A percentile compares a stretch with the other conserved stretches of the same genome.
phyloP scores from a whole-genome alignment of 2,113 vertebrate genomes.

The Hippolais icterina region DNA sequence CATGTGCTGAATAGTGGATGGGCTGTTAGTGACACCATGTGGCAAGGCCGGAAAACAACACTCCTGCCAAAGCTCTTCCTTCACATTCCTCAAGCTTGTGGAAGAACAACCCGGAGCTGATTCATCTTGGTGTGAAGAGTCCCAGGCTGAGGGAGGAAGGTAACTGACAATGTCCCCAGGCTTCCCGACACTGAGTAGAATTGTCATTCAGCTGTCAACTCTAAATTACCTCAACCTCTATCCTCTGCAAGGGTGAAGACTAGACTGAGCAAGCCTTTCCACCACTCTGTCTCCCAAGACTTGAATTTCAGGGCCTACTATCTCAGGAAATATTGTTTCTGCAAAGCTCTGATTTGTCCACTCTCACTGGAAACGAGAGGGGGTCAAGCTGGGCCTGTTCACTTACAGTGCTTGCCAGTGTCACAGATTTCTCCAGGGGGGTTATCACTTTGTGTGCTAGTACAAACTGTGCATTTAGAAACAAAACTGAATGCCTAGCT shows the following conservation, averaged over 20 bases:
- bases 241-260: background rate
- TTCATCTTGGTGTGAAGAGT: background rate
- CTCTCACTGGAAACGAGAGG: background rate
- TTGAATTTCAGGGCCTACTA: background rate
- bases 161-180: background rate
- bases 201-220: background rate
- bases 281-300: background rate
- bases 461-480: background rate
- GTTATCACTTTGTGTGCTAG: background rate
- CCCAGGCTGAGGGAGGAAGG: background rate
- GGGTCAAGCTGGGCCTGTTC: background rate
- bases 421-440: background rate
- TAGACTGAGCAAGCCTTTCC: background rate
- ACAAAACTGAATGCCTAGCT: background rate
- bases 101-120: background rate
- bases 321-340: background rate
- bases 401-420: background rate
- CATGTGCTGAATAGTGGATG: background rate
- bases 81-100: background rate
- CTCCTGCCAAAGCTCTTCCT: background rate
- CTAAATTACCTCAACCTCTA: background rate
- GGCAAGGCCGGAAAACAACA: constrained; percentile 27
- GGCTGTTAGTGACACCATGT: constrained; percentile 49
- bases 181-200: rapidly evolving
- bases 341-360: background rate